Conservation (phyloP, 1,140 invertebrate species). For the Coboldia fuscipes region DNA sequence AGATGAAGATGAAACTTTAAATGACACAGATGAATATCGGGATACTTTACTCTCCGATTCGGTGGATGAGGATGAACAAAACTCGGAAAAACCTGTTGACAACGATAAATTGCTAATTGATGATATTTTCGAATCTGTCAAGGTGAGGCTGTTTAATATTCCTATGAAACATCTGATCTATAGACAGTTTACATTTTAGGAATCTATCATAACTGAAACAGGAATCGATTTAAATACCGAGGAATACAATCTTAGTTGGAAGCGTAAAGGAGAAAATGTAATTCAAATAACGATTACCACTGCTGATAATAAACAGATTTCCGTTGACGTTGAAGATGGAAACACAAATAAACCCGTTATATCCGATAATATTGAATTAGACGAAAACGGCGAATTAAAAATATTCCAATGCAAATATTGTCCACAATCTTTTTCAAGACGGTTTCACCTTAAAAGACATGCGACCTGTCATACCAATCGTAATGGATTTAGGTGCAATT, state of each 20-base stretch:
- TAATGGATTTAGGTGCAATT: constrained; percentile 29
- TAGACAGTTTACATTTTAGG: not conserved
- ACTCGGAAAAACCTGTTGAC: too few relatives aligned
- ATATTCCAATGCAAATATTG: constrained; percentile 33
- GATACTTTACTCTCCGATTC: too few relatives aligned
- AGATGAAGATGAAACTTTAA: too few relatives aligned
- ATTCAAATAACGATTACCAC: not conserved
- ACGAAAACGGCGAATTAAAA: constrained; percentile 25
- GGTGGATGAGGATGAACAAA: too few relatives aligned
- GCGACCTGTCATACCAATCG: not conserved
- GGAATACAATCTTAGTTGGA: not conserved
- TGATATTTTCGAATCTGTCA: too few relatives aligned
- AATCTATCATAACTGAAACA: not conserved
- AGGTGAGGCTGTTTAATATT: too few relatives aligned
- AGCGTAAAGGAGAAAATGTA: not conserved
- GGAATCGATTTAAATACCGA: not conserved
- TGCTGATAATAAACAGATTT: not conserved
- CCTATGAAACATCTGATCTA: too few relatives aligned
- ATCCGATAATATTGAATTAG: constrained; percentile 5
- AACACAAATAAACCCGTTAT: not conserved
- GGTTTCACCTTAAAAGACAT: constrained; percentile 13
- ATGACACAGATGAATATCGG: too few relatives aligned
- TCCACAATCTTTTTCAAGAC: constrained; percentile 30
- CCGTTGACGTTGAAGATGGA: not conserved
- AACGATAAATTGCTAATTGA: too few relatives aligned